phyloP scores from a whole-genome alignment of 1,140 invertebrate species.

The Drosophila hydei region DNA sequence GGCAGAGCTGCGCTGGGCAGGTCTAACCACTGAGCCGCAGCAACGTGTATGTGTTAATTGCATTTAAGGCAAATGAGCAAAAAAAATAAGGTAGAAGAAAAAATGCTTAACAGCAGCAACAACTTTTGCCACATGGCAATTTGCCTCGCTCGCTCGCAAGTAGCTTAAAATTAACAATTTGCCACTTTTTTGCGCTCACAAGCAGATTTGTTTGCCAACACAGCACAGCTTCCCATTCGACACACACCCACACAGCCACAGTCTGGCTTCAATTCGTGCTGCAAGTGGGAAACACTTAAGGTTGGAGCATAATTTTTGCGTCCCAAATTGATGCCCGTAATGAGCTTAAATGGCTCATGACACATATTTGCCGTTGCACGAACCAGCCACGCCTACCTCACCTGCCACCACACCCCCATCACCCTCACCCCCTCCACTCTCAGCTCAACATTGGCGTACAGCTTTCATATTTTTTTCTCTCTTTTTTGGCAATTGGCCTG shows the following conservation, averaged over 20 bases:
- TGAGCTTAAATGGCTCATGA: constrained; percentile 83
- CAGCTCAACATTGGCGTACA: constrained; percentile 30
- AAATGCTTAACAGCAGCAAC: constrained; percentile 23
- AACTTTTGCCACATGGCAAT: constrained; percentile 32
- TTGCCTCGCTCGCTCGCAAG: constrained; percentile 29
- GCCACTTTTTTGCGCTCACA: constrained; percentile 66
- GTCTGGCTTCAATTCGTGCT: constrained; percentile 27
- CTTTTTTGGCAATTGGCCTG: constrained; percentile 19
- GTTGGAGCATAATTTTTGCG: constrained; percentile 66
- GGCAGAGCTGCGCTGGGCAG: background rate
- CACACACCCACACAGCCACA: background rate
- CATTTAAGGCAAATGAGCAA: constrained; percentile 34
- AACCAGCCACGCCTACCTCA: constrained; percentile 7
- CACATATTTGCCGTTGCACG: constrained; percentile 63
- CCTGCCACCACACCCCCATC: background rate
- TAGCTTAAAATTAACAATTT: constrained; percentile 80
- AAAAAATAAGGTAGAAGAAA: constrained; percentile 1
- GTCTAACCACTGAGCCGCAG: background rate
- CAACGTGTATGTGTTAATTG: constrained; percentile 21
- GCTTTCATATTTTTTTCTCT: too few relatives aligned
- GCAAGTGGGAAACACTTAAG: constrained; percentile 63
- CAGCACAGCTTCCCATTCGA: constrained; percentile 1
- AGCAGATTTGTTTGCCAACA: constrained; percentile 49
- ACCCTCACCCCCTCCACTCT: background rate
- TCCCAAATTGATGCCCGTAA: constrained; percentile 82